Evolutionary conservation across 2,888 invertebrate genomes (phyloP), one percentile per base, ranked within the genome.

Genomic region (Andrena marginata): DNA sequence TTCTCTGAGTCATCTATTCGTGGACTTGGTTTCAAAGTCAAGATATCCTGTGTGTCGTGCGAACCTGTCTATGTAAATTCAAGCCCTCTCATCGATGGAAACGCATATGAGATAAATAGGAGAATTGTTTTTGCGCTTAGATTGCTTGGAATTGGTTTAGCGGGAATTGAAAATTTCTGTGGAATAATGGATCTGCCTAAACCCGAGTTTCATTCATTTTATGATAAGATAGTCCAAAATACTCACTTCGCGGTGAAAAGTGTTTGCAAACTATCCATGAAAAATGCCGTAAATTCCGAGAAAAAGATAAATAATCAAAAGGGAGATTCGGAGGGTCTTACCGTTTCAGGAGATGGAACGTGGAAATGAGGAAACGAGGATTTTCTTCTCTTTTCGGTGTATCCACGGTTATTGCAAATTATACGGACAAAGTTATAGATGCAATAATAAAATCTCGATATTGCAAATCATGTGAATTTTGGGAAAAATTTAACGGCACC

Each of bases 101-200:
- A 54, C 33, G 16, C 69, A n/a, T 69, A 69, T 7, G 69, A 69
- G 3, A n/a, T 69, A 8, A 69, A 69, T 2, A 59, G 69, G 16
- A 33, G 67, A 60, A 60, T 75, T 23, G 67, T 67, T 33, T 67
- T 75, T 49, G 60, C 33, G 6, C 35, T 75, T n/a, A 48, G 74
- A 67, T 16, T 75, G 23, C n/a, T 75, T 23, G 51, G 74, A 60
- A n/a, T 75, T 31, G 84, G 85, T 20, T 56, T 83, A 65, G n/a
- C 76, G 51, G 84, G 84, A 33, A 80, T 83, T 51, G 60, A 49
- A 23, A 71, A 77, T 60, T 85, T 88, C 78, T 88, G 85, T 72
- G 83, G 81, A 13, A 80, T 85, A 7, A 74, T 74, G 67, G 60
- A 74, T 20, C 20, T 74, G 26, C 74, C 74, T 16, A 59, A 51